phyloP scores from a whole-genome alignment of 2,888 invertebrate genomes.

The Chloroclysta siterata region DNA sequence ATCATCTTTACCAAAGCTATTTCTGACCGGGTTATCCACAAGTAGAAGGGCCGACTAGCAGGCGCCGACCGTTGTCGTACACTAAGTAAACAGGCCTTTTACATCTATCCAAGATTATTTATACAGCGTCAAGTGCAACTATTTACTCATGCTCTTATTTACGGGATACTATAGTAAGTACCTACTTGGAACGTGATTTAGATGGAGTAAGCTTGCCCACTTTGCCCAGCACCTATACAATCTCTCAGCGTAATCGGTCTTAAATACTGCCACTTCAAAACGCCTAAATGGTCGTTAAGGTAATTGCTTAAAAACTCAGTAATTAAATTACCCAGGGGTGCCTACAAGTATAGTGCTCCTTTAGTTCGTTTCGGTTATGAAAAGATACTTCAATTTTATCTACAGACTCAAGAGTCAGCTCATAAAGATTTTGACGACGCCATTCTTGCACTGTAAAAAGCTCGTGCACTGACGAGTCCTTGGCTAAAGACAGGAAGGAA shows the following conservation, averaged over 20 bases:
- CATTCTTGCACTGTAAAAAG: conserved; percentile 27
- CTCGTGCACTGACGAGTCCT: conserved; percentile 22
- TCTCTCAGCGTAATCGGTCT: no score
- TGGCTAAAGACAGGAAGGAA: conserved; percentile 23
- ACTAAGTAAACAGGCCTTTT: background rate
- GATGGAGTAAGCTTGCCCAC: no score
- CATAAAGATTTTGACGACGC: conserved; percentile 28
- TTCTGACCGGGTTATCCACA: conserved; percentile 41
- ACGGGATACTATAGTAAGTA: background rate
- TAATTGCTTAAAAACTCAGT: background rate
- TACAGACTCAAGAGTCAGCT: conserved; percentile 2
- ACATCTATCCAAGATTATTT: background rate
- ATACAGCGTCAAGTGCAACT: background rate
- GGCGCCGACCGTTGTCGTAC: conserved; percentile 20
- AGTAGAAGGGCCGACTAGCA: conserved; percentile 13
- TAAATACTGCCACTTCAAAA: background rate
- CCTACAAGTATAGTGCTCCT: background rate
- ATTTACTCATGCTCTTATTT: background rate
- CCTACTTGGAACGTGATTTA: background rate
- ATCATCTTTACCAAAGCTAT: conserved; percentile 50
- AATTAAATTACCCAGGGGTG: background rate
- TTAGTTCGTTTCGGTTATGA: conserved; percentile 10
- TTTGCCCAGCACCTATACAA: no score
- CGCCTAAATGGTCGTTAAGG: background rate
- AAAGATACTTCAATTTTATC: conserved; percentile 13